Evolutionary conservation across 2,113 vertebrate genomes (phyloP), one percentile per base, ranked within the genome.

Genomic region (Crocuta crocuta): DNA sequence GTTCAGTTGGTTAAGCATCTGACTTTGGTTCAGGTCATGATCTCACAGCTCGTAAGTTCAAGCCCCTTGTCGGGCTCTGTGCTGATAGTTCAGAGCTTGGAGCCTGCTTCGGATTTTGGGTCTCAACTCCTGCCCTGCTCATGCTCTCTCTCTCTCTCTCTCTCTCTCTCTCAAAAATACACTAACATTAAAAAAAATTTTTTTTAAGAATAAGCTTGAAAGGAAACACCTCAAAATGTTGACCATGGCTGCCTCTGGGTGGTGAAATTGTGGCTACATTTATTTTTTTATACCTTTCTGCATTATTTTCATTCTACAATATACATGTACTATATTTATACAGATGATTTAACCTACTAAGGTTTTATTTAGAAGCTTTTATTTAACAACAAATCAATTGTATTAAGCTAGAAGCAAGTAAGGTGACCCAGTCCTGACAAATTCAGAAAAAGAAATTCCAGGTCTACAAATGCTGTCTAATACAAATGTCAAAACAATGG

Each of bases 231-330:
- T 4, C 39, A 83, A 88, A 92, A 61, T 21, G 5, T 73, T 43
- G 79, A 65, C 73, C 5, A 23, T 33, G 61, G 53, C 23, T 88
- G 35, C n/a, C 66, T 96, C 53, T 97, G 53, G 33, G 13, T 24
- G 15, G 63, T 79, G 2, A 76, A 94, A 92, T 58, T n/a, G 8
- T 55, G 19, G 13, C 12, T 87, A 33, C 10, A 45, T 94, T 95
- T 73, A 79, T 87, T 74, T 92, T 92, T 66, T 91, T 91, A 76
- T 39, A 73, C 3, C 70, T 88, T 71, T 68, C 23, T 94, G n/a
- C 2, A 43, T 70, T 76, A 24, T 68, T 26, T 85, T 55, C 66
- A 28, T 78, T 87, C 23, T 87, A 23, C 8, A 63, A 8, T 68
- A 31, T 63, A 15, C 2, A n/a, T 43, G 0, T 58, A 61, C 79